A percentile compares a stretch with the other conserved stretches of the same genome.
Evolutionary conservation across 2,113 vertebrate genomes (phyloP).

Genomic region (Periophthalmus modestus): DNA sequence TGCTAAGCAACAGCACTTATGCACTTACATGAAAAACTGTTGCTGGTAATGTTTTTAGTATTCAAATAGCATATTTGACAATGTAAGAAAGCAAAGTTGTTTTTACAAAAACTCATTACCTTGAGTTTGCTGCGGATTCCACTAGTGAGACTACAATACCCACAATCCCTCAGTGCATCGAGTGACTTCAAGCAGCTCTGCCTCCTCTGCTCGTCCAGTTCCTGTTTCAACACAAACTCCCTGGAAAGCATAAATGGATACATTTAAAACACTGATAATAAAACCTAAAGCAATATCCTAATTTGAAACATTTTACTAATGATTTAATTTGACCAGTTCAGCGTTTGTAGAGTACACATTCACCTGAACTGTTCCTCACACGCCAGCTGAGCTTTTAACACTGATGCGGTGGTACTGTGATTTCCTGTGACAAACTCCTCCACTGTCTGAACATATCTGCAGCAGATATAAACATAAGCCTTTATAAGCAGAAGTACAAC

Average conservation of each 20-base stretch:
- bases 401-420: constrained; percentile 65
- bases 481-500: too few relatives aligned
- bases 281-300: too few relatives aligned
- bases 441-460: constrained; percentile 81
- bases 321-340: neutral
- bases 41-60: too few relatives aligned
- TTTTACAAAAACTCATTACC: constrained; percentile 63
- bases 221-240: constrained; percentile 39
- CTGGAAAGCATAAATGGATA: constrained; percentile 17
- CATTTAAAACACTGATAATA: neutral
- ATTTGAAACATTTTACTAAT: too few relatives aligned
- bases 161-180: constrained; percentile 66
- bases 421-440: constrained; percentile 79
- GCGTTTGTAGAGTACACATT: neutral
- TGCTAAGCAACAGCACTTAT: too few relatives aligned
- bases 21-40: too few relatives aligned
- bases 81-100: neutral
- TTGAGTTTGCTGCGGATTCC: constrained; percentile 75
- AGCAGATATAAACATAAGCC: constrained; percentile 6
- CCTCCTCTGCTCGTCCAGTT: constrained; percentile 34
- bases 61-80: neutral
- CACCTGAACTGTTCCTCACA: constrained; percentile 86
- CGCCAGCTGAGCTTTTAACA: constrained; percentile 83
- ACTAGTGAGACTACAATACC: constrained; percentile 73
- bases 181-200: constrained; percentile 61